Evolutionary conservation across 64 coral and sea anemone genomes (phyloP), one percentile per base, ranked within the genome.

Genomic region (Montipora capricornis): DNA sequence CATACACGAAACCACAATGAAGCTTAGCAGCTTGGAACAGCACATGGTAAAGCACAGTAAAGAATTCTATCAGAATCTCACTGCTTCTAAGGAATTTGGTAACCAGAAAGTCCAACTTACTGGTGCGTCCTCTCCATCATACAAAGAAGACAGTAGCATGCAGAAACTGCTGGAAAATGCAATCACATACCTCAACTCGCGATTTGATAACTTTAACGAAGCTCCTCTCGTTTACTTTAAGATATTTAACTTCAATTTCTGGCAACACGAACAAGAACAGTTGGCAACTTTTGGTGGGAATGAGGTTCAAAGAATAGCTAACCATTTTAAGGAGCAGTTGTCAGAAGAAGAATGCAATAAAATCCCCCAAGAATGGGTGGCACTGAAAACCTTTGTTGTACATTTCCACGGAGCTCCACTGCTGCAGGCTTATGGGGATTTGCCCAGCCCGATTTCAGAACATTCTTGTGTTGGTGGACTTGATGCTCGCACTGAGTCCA

Each of bases 61-160:
- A 88, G 85, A 88, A 37, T 88, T 88, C 85, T 88, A 88, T 73
- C 66, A 88, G 22, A 88, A 88, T 88, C 67, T 74, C 9, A 88
- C 10, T 88, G 85, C 68, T 88, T 24, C 8, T 16, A 88, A 88
- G 17, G 29, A 88, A 88, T 88, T 74, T 88, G 66, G 66, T 44
- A 47, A 48, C 29, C 24, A 88, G 73, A 88, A 22, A 88, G 73
- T 88, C 68, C 85, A 88, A 16, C 85, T 88, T 37, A 88, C 7
- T 6, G 53, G 53, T 57, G 53, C 53, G 11, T 0, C 53, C 53
- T 3, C 53, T 57, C 6, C 53, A 57, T 6, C 53, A 67, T 88
- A 88, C 85, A 88, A 88, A 88, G 85, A 88, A 88, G 68, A 73
- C 85, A 88, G 73, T 16, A 44, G 47, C 85, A 88, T 74, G 22